These are phyloP conservation scores for Rhineura floridana DNA, from an alignment of 2,113 vertebrate genomes.

Conservation along the genomic window DNA sequence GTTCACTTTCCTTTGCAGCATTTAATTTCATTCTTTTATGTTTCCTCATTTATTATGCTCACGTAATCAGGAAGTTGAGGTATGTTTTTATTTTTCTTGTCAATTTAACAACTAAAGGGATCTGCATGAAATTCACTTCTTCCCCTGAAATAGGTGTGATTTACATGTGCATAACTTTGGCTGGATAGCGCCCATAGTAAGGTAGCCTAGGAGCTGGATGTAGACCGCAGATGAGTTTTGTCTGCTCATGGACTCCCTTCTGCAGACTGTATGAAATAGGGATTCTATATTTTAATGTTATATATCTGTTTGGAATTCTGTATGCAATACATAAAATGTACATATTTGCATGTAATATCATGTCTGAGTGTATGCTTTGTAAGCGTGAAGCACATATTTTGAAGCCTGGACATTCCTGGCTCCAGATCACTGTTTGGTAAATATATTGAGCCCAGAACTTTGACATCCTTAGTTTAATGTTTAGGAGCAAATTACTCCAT, in stretches of 20 bases:
- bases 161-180: too few relatives aligned
- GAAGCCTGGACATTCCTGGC: not conserved
- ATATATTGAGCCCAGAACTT: not conserved
- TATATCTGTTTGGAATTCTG: too few relatives aligned
- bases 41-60: slow-evolving; percentile 78
- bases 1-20: slow-evolving; percentile 63
- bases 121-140: slow-evolving; percentile 1
- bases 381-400: not conserved
- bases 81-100: slow-evolving; percentile 78
- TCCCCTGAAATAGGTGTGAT: too few relatives aligned
- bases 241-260: too few relatives aligned
- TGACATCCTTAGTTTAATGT: too few relatives aligned
- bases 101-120: slow-evolving; percentile 63
- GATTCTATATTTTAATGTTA: not conserved
- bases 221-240: too few relatives aligned
- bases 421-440: too few relatives aligned
- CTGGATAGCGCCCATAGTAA: too few relatives aligned
- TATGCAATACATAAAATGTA: not conserved
- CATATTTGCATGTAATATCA: not conserved
- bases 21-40: slow-evolving; percentile 76
- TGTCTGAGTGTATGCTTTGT: not conserved
- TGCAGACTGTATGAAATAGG: not conserved
- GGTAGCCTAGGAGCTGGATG: too few relatives aligned
- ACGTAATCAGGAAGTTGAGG: slow-evolving; percentile 82
- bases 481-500: too few relatives aligned